These are phyloP conservation scores for Notocelia uddmanniana DNA, from an alignment of 2,888 invertebrate genomes.

Conservation along the genomic window DNA sequence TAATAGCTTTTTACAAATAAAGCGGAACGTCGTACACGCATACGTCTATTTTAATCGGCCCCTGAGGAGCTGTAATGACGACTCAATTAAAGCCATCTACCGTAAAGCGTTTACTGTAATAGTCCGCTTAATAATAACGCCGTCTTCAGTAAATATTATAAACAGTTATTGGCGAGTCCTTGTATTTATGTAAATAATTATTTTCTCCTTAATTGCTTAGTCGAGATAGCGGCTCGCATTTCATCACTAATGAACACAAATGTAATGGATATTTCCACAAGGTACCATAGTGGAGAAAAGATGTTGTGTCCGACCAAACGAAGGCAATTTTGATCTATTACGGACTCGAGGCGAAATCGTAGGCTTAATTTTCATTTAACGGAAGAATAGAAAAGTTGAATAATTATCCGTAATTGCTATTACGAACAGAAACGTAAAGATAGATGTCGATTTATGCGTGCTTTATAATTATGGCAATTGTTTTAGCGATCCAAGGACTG, in stretches of 20 bases:
- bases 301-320: slow-evolving; percentile 48
- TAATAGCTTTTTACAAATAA: slow-evolving; percentile 45
- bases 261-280: slow-evolving; percentile 80
- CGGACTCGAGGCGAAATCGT: slow-evolving; percentile 61
- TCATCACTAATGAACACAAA: slow-evolving; percentile 81
- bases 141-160: slow-evolving; percentile 73
- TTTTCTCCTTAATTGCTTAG: slow-evolving; percentile 77
- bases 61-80: slow-evolving; percentile 63
- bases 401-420: slow-evolving; percentile 43
- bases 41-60: slow-evolving; percentile 47
- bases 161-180: slow-evolving; percentile 72
- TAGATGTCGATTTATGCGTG: slow-evolving; percentile 44
- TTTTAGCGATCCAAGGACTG: slow-evolving; percentile 40
- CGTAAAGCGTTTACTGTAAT: slow-evolving; percentile 78
- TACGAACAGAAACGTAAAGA: slow-evolving; percentile 35
- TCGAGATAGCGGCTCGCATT: slow-evolving; percentile 68
- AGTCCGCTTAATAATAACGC: slow-evolving; percentile 72
- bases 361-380: slow-evolving; percentile 55
- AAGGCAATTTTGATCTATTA: slow-evolving; percentile 64
- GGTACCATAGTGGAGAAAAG: slow-evolving; percentile 49
- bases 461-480: slow-evolving; percentile 42
- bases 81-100: slow-evolving; percentile 66
- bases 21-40: slow-evolving; percentile 46
- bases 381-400: slow-evolving; percentile 39
- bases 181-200: slow-evolving; percentile 81